Conservation (phyloP, 2,113 vertebrate genomes). For the Sakesphorus luctuosus region DNA sequence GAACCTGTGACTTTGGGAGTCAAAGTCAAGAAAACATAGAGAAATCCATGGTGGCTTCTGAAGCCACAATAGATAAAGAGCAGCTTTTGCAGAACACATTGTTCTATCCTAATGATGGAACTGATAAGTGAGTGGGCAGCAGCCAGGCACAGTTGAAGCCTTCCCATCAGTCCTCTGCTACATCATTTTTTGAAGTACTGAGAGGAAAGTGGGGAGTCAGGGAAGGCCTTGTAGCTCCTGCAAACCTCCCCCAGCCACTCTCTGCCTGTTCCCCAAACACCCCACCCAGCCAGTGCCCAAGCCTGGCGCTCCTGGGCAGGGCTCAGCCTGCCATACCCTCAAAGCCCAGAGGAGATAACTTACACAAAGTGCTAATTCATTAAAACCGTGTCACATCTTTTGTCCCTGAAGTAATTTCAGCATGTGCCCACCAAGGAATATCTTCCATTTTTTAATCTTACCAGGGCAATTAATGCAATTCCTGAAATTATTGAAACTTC, state of each 20-base stretch:
- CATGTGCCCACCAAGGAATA: background rate
- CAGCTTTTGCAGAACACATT: background rate
- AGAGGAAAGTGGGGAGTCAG: background rate
- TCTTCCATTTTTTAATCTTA: background rate
- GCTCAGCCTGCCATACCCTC: background rate
- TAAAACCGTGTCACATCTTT: background rate
- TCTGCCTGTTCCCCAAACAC: background rate
- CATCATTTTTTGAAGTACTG: background rate
- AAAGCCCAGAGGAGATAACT: background rate
- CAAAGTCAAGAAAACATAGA: background rate
- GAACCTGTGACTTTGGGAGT: background rate
- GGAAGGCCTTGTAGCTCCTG: background rate
- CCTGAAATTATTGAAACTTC: background rate
- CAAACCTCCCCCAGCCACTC: fast-evolving
- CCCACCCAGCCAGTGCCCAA: background rate
- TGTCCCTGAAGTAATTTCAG: background rate
- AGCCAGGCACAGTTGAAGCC: background rate
- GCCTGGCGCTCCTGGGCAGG: background rate
- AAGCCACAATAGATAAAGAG: background rate
- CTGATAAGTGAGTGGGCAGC: background rate
- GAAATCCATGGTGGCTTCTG: background rate
- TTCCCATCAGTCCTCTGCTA: background rate
- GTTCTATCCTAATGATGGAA: background rate
- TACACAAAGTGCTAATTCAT: background rate
- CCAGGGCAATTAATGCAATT: background rate